A percentile compares a stretch with the other conserved stretches of the same genome.
phyloP scores from a whole-genome alignment of 1,140 invertebrate genomes.

The Eueides isabella region DNA sequence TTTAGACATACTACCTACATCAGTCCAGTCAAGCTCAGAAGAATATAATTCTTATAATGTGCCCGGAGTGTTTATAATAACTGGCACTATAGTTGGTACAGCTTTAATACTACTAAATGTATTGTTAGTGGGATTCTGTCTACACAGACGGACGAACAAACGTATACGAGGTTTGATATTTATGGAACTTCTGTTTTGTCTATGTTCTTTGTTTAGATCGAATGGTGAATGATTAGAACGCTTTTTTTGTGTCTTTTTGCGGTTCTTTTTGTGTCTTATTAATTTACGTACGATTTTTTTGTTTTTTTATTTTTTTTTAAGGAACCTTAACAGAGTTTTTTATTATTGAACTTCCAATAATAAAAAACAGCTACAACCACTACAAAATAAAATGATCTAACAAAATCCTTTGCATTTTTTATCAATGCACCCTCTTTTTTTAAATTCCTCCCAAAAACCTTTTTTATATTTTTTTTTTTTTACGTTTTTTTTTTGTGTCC shows the following conservation, averaged over 20 bases:
- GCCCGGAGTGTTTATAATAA: slow-evolving; percentile 79
- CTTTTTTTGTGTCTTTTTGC: neutral
- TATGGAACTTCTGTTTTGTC: neutral
- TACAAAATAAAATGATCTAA: too few relatives aligned
- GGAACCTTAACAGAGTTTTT: too few relatives aligned
- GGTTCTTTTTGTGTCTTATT: neutral
- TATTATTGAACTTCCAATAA: too few relatives aligned
- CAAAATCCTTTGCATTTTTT: too few relatives aligned
- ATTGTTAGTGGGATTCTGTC: slow-evolving; percentile 93
- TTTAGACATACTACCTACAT: slow-evolving; percentile 73
- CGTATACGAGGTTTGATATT: slow-evolving; percentile 84
- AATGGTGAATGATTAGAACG: neutral
- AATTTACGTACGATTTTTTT: too few relatives aligned
- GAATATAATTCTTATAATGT: slow-evolving; percentile 76
- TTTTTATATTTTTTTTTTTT: slow-evolving; percentile 62
- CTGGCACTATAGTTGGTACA: slow-evolving; percentile 81
- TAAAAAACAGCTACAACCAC: too few relatives aligned
- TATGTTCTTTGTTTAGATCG: slow-evolving; percentile 14
- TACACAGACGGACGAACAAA: slow-evolving; percentile 89
- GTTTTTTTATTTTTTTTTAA: neutral
- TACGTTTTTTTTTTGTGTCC: slow-evolving; percentile 80
- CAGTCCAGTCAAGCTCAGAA: slow-evolving; percentile 79
- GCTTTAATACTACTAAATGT: slow-evolving; percentile 91
- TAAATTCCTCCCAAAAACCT: neutral
- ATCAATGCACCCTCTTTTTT: too few relatives aligned